These are phyloP conservation scores for Danio albolineatus DNA, from an alignment of 2,797 vertebrate species.

Conservation along the genomic window DNA sequence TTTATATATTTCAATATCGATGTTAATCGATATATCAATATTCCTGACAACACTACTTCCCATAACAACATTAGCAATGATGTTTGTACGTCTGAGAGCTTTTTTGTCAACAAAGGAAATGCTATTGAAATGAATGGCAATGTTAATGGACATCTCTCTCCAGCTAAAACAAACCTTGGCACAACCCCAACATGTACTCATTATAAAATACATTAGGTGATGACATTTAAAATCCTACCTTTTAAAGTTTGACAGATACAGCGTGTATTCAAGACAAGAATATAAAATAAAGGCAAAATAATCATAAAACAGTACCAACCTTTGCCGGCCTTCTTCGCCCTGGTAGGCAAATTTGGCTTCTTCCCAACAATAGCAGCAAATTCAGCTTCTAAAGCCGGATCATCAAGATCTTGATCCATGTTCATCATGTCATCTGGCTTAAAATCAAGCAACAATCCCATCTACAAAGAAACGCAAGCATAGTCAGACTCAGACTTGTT, in stretches of 20 bases:
- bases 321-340: slow-evolving; percentile 78
- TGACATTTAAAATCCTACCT: neutral
- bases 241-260: neutral
- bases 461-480: slow-evolving; percentile 68
- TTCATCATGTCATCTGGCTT: slow-evolving; percentile 88
- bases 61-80: neutral
- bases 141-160: neutral
- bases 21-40: no score
- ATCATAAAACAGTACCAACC: slow-evolving; percentile 70
- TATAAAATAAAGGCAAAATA: slow-evolving; percentile 62
- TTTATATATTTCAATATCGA: no score
- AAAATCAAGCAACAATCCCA: slow-evolving; percentile 89
- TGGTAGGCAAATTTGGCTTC: slow-evolving; percentile 66
- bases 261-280: neutral
- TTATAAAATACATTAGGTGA: neutral
- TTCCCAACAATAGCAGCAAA: slow-evolving; percentile 90
- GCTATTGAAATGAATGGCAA: neutral
- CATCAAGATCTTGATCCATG: slow-evolving; percentile 80
- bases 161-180: neutral
- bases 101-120: neutral
- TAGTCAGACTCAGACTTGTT: neutral
- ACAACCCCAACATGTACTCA: neutral
- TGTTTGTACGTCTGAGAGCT: neutral
- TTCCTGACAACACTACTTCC: no score
- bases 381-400: slow-evolving; percentile 91